phyloP scores from a whole-genome alignment of 2,888 invertebrate species.

The Netelia fuscicornis region DNA sequence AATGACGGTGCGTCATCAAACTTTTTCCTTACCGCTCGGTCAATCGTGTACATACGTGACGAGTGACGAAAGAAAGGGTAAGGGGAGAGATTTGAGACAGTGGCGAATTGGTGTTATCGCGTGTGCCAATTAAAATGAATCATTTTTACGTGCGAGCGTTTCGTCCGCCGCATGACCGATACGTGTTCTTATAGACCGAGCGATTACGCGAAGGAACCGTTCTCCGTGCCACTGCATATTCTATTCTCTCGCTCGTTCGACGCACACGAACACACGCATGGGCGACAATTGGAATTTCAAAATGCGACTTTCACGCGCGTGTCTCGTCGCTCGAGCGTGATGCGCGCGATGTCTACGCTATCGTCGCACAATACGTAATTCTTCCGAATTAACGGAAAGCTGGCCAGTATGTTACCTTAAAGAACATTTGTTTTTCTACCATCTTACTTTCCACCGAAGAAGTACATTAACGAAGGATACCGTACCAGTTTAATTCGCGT shows the following conservation, averaged over 20 bases:
- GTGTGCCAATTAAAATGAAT: constrained; percentile 60
- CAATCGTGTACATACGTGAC: no score
- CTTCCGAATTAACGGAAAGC: not conserved
- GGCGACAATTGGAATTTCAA: constrained; percentile 62
- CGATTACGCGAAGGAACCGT: constrained; percentile 41
- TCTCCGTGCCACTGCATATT: not conserved
- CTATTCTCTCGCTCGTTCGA: not conserved
- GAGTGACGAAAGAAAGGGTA: not conserved
- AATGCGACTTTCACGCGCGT: constrained; percentile 66
- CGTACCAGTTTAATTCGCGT: no score
- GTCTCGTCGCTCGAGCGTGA: constrained; percentile 41
- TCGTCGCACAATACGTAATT: constrained; percentile 3
- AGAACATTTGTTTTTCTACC: no score
- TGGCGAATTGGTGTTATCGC: constrained; percentile 26
- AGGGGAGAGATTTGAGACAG: not conserved
- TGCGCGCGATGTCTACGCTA: constrained; percentile 7
- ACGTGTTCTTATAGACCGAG: constrained; percentile 19
- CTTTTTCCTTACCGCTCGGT: not conserved
- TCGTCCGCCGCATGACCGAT: not conserved
- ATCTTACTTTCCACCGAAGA: no score
- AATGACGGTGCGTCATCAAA: not conserved
- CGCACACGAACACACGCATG: not conserved
- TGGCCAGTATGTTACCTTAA: no score
- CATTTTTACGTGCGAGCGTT: constrained; percentile 56
- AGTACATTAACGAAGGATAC: no score